These are phyloP conservation scores for Mastomys coucha DNA, from an alignment of 2,113 vertebrate species.

Conservation along the genomic window DNA sequence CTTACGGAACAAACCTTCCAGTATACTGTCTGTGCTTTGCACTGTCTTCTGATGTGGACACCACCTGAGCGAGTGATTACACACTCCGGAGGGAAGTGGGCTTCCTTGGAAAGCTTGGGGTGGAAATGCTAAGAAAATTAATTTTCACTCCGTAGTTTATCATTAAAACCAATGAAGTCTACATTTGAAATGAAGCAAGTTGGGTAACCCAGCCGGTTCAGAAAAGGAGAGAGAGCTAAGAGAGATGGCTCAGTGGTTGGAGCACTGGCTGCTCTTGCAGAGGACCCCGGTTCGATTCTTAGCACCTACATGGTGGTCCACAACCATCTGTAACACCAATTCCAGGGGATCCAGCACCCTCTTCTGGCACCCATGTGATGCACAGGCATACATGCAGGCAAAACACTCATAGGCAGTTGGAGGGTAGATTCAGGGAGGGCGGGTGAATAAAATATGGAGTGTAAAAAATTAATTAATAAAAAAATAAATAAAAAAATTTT, in stretches of 20 bases:
- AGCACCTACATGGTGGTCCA: background rate
- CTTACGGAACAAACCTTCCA: background rate
- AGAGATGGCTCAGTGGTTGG: background rate
- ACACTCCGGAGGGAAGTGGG: background rate
- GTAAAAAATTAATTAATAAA: too few species aligned
- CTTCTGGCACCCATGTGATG: background rate
- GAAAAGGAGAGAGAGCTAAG: conserved; percentile 1
- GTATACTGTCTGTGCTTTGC: background rate
- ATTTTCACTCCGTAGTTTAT: background rate
- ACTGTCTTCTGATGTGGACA: background rate
- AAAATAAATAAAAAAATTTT: background rate
- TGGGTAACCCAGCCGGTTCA: background rate
- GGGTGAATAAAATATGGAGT: too few species aligned
- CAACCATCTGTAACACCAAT: background rate
- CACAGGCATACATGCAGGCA: background rate
- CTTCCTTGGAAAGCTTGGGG: background rate
- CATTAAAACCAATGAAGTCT: background rate
- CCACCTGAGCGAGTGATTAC: background rate
- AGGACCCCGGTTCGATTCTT: background rate
- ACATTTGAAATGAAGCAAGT: conserved; percentile 7
- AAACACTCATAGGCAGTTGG: background rate
- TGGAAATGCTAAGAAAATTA: background rate
- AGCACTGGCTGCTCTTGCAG: background rate
- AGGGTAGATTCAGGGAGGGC: too few species aligned
- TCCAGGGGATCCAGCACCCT: background rate